Evolutionary conservation across 2,888 invertebrate species (phyloP).

Genomic region (Eupelmus urozonus): DNA sequence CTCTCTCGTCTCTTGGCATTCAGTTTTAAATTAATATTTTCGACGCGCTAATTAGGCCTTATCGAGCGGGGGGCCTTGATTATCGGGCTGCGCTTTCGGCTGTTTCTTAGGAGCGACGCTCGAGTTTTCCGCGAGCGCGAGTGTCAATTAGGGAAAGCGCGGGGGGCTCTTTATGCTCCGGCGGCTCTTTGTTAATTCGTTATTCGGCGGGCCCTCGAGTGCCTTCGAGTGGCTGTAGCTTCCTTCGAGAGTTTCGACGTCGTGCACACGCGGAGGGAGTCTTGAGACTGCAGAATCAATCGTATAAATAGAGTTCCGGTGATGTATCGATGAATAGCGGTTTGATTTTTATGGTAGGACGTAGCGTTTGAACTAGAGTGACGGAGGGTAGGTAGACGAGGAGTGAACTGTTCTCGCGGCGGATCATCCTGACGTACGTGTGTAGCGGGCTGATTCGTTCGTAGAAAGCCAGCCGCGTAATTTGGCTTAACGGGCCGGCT

Average conservation of each 20-base stretch:
- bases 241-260: too few relatives aligned
- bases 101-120: not conserved
- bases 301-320: too few relatives aligned
- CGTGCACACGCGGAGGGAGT: too few relatives aligned
- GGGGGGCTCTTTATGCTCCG: too few relatives aligned
- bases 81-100: conserved; percentile 16
- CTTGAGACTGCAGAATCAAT: too few relatives aligned
- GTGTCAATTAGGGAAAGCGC: conserved; percentile 40
- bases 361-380: too few relatives aligned
- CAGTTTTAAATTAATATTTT: conserved; percentile 47
- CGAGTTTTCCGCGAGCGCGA: not conserved
- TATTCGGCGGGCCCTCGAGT: too few relatives aligned
- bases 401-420: not conserved
- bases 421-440: not conserved
- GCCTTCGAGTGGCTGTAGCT: too few relatives aligned
- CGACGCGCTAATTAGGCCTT: conserved; percentile 39
- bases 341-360: too few relatives aligned
- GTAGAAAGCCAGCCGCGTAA: not conserved
- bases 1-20: conserved; percentile 6
- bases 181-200: conserved; percentile 11
- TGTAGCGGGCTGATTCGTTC: conserved; percentile 12
- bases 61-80: conserved; percentile 12
- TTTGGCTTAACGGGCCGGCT: not conserved
- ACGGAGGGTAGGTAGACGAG: too few relatives aligned
- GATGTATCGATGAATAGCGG: too few relatives aligned